A percentile compares a stretch with the other conserved stretches of the same genome.
phyloP scores from a whole-genome alignment of 2,888 invertebrate genomes.

The Kryphioiulus occultus region DNA sequence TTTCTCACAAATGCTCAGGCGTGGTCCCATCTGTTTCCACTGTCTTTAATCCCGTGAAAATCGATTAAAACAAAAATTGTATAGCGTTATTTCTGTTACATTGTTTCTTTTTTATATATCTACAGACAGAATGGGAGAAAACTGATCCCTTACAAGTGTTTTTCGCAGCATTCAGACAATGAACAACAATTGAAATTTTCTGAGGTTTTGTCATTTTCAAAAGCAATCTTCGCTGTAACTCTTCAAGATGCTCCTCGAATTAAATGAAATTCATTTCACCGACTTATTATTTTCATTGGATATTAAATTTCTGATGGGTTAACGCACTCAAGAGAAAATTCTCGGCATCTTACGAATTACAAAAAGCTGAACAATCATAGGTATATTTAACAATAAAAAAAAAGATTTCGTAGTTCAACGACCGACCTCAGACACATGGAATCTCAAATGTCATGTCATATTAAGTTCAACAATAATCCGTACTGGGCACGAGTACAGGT shows the following conservation, averaged over 20 bases:
- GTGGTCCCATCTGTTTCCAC: neutral
- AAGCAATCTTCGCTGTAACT: neutral
- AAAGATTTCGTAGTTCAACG: neutral
- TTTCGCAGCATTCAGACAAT: neutral
- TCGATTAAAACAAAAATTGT: neutral
- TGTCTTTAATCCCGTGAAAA: neutral
- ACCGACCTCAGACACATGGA: neutral
- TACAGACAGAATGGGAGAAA: neutral
- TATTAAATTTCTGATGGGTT: slow-evolving; percentile 6
- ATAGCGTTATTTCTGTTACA: neutral
- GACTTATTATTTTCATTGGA: neutral
- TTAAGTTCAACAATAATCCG: neutral
- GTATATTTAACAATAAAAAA: neutral
- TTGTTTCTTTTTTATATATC: neutral
- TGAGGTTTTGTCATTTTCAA: neutral
- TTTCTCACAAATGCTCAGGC: neutral
- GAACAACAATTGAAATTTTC: neutral
- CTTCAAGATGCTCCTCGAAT: neutral
- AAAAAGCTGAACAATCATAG: neutral
- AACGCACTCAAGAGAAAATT: neutral
- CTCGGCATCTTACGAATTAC: neutral
- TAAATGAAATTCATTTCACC: neutral
- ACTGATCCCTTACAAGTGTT: neutral
- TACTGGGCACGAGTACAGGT: no score
- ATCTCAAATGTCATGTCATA: neutral